Conservation (phyloP, 1,140 invertebrate species). For the Calycopis cecrops region DNA sequence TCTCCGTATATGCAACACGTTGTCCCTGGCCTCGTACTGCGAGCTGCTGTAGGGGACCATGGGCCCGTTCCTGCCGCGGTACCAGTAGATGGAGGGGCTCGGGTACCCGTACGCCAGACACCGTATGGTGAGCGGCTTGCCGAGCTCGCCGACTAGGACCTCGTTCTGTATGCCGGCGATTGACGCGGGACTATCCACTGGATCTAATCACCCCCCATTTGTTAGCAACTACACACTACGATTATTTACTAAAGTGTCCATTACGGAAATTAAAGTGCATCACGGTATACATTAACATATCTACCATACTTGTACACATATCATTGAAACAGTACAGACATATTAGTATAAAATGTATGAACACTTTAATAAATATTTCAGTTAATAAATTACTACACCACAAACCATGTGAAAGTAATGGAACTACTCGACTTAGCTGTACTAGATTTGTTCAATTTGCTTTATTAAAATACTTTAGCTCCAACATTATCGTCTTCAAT, state of each 20-base stretch:
- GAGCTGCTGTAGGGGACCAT: slow-evolving; percentile 83
- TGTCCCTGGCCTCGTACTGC: slow-evolving; percentile 83
- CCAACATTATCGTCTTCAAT: too few relatives aligned
- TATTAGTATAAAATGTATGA: too few relatives aligned
- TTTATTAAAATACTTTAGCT: too few relatives aligned
- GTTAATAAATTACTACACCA: slow-evolving; percentile 13
- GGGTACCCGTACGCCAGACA: slow-evolving; percentile 92
- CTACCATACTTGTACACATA: too few relatives aligned
- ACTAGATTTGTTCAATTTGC: neutral
- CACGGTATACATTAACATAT: neutral
- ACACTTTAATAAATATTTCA: slow-evolving; percentile 12
- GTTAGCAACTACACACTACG: slow-evolving; percentile 54
- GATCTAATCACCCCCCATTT: slow-evolving; percentile 66
- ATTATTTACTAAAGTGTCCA: slow-evolving; percentile 39
- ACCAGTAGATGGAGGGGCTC: slow-evolving; percentile 88
- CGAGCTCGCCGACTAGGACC: slow-evolving; percentile 81
- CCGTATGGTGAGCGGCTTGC: slow-evolving; percentile 81
- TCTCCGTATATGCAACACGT: slow-evolving; percentile 83
- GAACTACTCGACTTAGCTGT: slow-evolving; percentile 7
- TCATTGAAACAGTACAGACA: too few relatives aligned
- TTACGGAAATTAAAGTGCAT: neutral
- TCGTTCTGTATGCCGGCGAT: slow-evolving; percentile 76
- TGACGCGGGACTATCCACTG: slow-evolving; percentile 65
- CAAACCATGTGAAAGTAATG: slow-evolving; percentile 9
- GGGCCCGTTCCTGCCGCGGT: slow-evolving; percentile 79